Percentiles rank a stretch among this genome's conserved stretches.
These are phyloP conservation scores for Tenthredo notha DNA, from an alignment of 2,888 invertebrate species.

Conservation along the genomic window DNA sequence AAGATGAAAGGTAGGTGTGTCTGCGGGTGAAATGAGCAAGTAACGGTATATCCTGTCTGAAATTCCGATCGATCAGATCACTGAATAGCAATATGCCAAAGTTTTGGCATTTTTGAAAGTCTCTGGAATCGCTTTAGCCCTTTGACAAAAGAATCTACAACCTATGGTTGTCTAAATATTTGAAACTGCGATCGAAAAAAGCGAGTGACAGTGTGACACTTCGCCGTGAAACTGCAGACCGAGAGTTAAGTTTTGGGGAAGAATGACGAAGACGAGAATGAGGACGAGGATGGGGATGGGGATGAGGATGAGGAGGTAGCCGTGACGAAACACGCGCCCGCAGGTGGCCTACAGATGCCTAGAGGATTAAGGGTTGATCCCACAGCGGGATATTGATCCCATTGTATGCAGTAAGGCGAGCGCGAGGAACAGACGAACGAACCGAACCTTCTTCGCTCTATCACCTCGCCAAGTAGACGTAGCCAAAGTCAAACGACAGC, in stretches of 20 bases:
- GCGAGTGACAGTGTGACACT: constrained; percentile 44
- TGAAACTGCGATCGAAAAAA: constrained; percentile 64
- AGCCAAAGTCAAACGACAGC: constrained; percentile 42
- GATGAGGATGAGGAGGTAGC: constrained; percentile 71
- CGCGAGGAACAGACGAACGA: constrained; percentile 16
- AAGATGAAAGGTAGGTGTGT: constrained; percentile 7
- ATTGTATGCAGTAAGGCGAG: constrained; percentile 67
- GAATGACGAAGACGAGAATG: constrained; percentile 66
- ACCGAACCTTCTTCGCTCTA: constrained; percentile 38
- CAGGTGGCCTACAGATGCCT: constrained; percentile 78
- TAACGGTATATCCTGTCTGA: constrained; percentile 10
- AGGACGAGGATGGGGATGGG: constrained; percentile 66
- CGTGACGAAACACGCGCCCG: constrained; percentile 70
- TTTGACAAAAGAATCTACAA: constrained; percentile 21
- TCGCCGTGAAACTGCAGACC: constrained; percentile 7
- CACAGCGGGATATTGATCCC: constrained; percentile 78
- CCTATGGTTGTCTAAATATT: constrained; percentile 73
- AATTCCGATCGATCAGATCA: constrained; percentile 46
- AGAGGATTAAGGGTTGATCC: constrained; percentile 77
- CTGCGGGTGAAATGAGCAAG: constrained; percentile 3
- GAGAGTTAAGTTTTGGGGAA: constrained; percentile 40
- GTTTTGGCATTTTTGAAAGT: constrained; percentile 52
- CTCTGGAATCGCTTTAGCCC: neutral
- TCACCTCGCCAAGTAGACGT: constrained; percentile 44
- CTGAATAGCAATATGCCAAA: constrained; percentile 44